Conservation (phyloP, 1,140 invertebrate genomes). For the Aethina tumida region DNA sequence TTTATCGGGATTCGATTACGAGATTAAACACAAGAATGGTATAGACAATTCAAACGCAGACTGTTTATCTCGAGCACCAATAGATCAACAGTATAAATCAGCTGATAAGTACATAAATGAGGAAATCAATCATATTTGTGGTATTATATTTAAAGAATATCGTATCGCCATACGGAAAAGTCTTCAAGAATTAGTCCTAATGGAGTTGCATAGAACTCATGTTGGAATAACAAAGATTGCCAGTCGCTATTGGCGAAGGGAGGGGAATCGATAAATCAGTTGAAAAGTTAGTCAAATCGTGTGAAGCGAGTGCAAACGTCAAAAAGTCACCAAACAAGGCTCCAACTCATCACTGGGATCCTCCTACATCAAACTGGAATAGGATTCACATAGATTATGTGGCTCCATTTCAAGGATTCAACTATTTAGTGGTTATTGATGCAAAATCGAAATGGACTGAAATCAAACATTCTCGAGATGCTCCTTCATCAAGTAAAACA, state of each 20-base stretch:
- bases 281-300: slow-evolving; percentile 24
- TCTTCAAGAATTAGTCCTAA: no score
- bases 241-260: slow-evolving; percentile 23
- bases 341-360: slow-evolving; percentile 23
- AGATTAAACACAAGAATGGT: slow-evolving; percentile 15
- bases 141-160: no score
- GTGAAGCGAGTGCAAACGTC: slow-evolving; percentile 17
- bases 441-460: slow-evolving; percentile 31
- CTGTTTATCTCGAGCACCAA: slow-evolving; percentile 17
- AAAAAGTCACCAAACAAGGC: slow-evolving; percentile 20
- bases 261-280: slow-evolving; percentile 24
- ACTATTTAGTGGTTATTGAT: slow-evolving; percentile 27
- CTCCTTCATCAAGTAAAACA: slow-evolving; percentile 13
- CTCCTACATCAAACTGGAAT: slow-evolving; percentile 23
- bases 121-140: no score
- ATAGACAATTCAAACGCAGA: slow-evolving; percentile 20
- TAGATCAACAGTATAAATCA: background rate
- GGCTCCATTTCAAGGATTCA: slow-evolving; percentile 18
- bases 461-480: slow-evolving; percentile 15
- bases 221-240: slow-evolving; percentile 29
- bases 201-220: slow-evolving; percentile 25
- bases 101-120: slow-evolving; percentile 4
- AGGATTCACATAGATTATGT: slow-evolving; percentile 27
- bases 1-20: slow-evolving; percentile 22
- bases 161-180: no score